Percentiles rank a stretch among this genome's conserved stretches.
These are phyloP conservation scores for Himantopus leucocephalus DNA, from an alignment of 2,113 vertebrate genomes.

Conservation along the genomic window DNA sequence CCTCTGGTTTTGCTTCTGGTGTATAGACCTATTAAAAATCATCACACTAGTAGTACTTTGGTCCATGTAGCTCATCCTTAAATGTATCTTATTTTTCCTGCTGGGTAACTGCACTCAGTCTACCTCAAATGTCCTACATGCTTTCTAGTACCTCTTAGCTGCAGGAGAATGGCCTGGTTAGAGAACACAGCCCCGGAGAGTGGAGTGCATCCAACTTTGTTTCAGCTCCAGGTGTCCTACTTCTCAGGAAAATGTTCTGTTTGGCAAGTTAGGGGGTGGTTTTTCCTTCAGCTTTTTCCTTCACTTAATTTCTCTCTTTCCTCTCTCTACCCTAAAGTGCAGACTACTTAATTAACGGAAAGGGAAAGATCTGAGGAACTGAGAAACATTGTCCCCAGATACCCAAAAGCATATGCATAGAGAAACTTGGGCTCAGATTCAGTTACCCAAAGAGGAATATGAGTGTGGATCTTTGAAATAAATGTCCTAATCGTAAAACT, in stretches of 20 bases:
- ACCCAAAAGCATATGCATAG: background rate
- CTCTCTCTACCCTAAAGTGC: background rate
- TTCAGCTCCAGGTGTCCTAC: background rate
- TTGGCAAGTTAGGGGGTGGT: background rate
- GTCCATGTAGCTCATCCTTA: background rate
- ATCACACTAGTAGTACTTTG: background rate
- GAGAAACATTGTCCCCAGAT: slow-evolving; percentile 1
- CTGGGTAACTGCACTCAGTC: background rate
- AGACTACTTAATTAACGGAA: background rate
- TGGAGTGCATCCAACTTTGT: background rate
- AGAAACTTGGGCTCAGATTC: background rate
- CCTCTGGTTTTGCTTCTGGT: background rate
- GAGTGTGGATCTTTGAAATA: background rate
- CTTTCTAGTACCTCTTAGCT: background rate
- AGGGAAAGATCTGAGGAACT: background rate
- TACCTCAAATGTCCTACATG: background rate
- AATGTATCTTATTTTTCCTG: background rate
- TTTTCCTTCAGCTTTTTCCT: background rate
- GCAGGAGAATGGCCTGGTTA: background rate
- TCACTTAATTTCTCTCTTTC: background rate
- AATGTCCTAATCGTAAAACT: background rate
- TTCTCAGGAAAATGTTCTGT: background rate
- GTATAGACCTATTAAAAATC: background rate
- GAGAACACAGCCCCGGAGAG: background rate
- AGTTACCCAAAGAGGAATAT: background rate